These are phyloP conservation scores for Palythoa heliodiscus DNA, from an alignment of 92 coral and sea anemone species.

Conservation along the genomic window DNA sequence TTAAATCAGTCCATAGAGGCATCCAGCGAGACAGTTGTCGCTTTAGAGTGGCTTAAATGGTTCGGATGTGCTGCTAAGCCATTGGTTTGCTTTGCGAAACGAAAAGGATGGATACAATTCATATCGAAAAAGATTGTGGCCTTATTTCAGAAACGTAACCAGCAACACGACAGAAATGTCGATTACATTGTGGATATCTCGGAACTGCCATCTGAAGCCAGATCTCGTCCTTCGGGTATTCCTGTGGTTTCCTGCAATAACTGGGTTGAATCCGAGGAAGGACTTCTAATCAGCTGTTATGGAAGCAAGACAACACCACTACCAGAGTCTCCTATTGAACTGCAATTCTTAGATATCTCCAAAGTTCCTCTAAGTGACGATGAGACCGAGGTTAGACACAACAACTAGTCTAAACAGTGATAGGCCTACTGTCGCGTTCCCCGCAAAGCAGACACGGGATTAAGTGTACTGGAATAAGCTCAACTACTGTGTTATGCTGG, in stretches of 20 bases:
- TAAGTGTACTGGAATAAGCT: no score
- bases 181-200: slow-evolving; percentile 10
- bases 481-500: no score
- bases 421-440: no score
- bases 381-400: background rate
- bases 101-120: slow-evolving; percentile 5
- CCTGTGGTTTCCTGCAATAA: slow-evolving; percentile 3
- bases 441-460: no score
- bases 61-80: slow-evolving; percentile 37
- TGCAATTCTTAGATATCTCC: slow-evolving; percentile 17
- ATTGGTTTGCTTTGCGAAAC: slow-evolving; percentile 24
- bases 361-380: slow-evolving; percentile 4
- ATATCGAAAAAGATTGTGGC: background rate
- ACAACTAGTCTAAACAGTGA: no score
- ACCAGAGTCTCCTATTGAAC: background rate
- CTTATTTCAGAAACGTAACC: background rate
- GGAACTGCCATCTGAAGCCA: background rate
- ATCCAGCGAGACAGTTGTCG: slow-evolving; percentile 28
- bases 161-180: background rate
- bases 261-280: background rate
- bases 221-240: background rate
- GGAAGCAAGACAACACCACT: no score
- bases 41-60: slow-evolving; percentile 32
- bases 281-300: no score
- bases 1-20: background rate